These are phyloP conservation scores for Lagria hirta DNA, from an alignment of 2,888 invertebrate genomes.

Conservation along the genomic window DNA sequence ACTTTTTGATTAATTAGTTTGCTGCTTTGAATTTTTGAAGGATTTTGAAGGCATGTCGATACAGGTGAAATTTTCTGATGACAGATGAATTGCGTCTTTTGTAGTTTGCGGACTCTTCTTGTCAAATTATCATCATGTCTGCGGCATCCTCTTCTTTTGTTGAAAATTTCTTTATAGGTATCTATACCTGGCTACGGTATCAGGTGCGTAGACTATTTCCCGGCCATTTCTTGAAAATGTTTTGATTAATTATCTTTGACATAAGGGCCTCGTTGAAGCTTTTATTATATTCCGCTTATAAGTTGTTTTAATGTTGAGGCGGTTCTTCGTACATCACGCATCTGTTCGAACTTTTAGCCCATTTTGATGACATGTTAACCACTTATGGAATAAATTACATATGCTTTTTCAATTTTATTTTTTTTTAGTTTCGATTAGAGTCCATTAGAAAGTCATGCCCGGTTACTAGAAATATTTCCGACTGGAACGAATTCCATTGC, in stretches of 20 bases:
- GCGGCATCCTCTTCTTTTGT: slow-evolving; percentile 24
- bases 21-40: too few relatives aligned
- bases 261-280: slow-evolving; percentile 22
- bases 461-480: slow-evolving; percentile 13
- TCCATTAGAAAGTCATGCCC: slow-evolving; percentile 23
- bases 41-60: slow-evolving; percentile 19
- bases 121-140: slow-evolving; percentile 46
- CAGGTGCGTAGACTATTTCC: slow-evolving; percentile 22
- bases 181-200: slow-evolving; percentile 23
- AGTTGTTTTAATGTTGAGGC: slow-evolving; percentile 22
- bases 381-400: slow-evolving; percentile 11
- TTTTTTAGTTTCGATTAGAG: slow-evolving; percentile 10
- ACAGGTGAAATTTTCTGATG: slow-evolving; percentile 41
- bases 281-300: slow-evolving; percentile 9
- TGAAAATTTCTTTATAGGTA: slow-evolving; percentile 18
- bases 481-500: slow-evolving; percentile 20
- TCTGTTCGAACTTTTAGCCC: slow-evolving; percentile 16
- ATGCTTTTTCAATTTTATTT: slow-evolving; percentile 9
- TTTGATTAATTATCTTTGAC: slow-evolving; percentile 24
- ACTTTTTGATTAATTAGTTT: slow-evolving; percentile 23
- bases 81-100: slow-evolving; percentile 43
- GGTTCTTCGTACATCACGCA: slow-evolving; percentile 23
- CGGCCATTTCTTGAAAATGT: slow-evolving; percentile 7
- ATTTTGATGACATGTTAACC: slow-evolving; percentile 18
- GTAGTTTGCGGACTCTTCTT: slow-evolving; percentile 43